Conservation (phyloP, 1,140 invertebrate genomes). For the Eubasilissa regina region DNA sequence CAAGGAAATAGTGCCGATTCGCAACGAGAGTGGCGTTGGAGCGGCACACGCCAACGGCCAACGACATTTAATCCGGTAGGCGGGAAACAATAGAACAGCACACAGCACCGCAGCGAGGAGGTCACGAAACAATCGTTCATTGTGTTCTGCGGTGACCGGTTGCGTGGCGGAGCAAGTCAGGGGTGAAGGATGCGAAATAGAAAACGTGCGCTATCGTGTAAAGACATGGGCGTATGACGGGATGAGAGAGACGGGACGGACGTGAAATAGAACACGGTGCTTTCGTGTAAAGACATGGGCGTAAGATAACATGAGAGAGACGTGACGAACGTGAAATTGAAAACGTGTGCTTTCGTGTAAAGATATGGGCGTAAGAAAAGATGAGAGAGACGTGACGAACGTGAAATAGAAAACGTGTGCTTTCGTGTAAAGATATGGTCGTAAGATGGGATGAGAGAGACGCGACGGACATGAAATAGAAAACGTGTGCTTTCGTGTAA, state of each 20-base stretch:
- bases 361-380: no score
- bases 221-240: no score
- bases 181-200: not conserved
- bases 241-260: no score
- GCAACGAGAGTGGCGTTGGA: slow-evolving; percentile 1
- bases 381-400: not conserved
- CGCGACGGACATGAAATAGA: not conserved
- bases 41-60: not conserved
- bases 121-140: slow-evolving; percentile 29
- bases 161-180: not conserved
- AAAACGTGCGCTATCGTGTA: no score
- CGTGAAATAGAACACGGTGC: not conserved
- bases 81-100: slow-evolving; percentile 23
- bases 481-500: no score
- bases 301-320: no score
- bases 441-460: no score
- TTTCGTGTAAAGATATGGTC: no score
- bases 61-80: slow-evolving; percentile 32
- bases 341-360: no score
- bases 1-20: not conserved
- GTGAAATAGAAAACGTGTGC: not conserved
- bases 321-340: not conserved
- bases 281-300: no score
- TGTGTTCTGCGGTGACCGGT: slow-evolving; percentile 14
- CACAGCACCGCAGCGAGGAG: slow-evolving; percentile 8